A percentile compares a stretch with the other conserved stretches of the same genome.
Conservation (phyloP, 2,797 vertebrate species). For the Dendrocincla tyrannina region DNA sequence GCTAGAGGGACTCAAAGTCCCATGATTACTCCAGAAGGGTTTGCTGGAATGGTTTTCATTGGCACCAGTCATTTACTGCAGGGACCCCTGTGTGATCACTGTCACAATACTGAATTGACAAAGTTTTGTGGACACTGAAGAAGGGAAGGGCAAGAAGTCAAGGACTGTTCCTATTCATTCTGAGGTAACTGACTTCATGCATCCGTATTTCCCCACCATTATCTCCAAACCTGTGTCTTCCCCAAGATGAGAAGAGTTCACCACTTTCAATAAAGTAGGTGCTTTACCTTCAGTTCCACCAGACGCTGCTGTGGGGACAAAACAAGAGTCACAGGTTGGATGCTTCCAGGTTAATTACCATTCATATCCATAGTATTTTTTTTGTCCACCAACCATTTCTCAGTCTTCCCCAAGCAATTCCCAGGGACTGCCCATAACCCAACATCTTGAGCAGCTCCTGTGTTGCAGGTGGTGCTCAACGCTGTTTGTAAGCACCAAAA, state of each 20-base stretch:
- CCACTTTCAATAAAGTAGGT: background rate
- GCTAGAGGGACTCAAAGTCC: background rate
- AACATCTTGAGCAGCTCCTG: background rate
- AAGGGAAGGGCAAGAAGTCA: background rate
- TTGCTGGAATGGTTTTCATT: background rate
- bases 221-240: conserved; percentile 7
- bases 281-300: conserved; percentile 61
- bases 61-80: background rate
- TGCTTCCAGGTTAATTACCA: background rate
- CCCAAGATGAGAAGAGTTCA: background rate
- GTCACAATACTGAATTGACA: background rate
- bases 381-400: background rate
- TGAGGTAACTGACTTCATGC: background rate
- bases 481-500: background rate
- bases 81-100: background rate
- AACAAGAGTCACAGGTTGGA: background rate
- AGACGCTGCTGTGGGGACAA: conserved; percentile 25
- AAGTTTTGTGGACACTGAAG: background rate
- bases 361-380: background rate
- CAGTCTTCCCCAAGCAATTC: background rate
- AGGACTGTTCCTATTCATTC: background rate
- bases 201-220: background rate
- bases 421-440: background rate
- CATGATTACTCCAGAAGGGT: background rate
- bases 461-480: accelerated